phyloP scores from a whole-genome alignment of 2,888 invertebrate genomes.

The Plagodis pulveraria region DNA sequence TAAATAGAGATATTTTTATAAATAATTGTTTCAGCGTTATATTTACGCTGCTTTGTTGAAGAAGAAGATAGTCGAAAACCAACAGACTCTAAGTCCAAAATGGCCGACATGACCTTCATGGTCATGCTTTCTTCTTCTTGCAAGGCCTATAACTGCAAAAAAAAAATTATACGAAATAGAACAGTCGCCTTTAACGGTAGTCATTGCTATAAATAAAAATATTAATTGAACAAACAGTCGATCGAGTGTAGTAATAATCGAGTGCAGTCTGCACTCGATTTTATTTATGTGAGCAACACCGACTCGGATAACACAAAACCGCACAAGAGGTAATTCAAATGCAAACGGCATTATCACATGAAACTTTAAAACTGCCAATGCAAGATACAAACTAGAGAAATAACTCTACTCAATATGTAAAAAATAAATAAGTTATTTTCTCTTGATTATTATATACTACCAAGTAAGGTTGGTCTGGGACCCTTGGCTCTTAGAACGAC shows the following conservation, averaged over 20 bases:
- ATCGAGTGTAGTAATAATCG: no score
- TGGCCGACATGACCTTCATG: neutral
- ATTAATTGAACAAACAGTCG: neutral
- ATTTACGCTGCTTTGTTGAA: neutral
- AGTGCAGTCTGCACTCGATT: neutral
- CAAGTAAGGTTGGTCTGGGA: no score
- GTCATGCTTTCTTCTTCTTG: no score
- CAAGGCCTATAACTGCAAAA: neutral
- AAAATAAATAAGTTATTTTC: no score
- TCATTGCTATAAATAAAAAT: neutral
- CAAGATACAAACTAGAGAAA: no score
- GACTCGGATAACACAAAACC: constrained; percentile 51
- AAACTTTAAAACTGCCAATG: no score
- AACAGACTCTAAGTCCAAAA: neutral
- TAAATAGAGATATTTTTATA: no score
- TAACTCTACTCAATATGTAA: no score
- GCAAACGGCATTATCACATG: neutral
- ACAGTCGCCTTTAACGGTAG: neutral
- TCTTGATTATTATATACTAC: no score
- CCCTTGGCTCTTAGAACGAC: no score
- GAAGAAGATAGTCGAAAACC: no score
- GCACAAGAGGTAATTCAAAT: neutral
- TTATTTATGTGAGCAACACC: neutral
- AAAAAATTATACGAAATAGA: neutral
- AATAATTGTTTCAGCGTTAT: no score